Conservation (phyloP, 2,113 vertebrate genomes). For the Panthera tigris region DNA sequence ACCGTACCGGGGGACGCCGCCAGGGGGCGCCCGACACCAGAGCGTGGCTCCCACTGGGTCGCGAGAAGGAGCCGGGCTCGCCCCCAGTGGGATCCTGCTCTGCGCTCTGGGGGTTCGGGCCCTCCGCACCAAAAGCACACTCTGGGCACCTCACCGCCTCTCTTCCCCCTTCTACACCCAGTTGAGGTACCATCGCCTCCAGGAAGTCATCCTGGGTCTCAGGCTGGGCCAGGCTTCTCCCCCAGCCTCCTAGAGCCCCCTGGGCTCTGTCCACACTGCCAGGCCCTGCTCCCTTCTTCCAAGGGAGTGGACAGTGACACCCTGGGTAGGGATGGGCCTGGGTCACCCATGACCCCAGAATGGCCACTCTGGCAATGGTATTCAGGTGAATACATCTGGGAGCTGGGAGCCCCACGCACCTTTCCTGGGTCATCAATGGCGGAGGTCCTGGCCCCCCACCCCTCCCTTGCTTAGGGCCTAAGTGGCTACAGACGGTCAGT, state of each 20-base stretch:
- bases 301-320: background rate
- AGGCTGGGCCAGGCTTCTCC: background rate
- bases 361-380: background rate
- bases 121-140: rapidly evolving
- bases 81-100: rapidly evolving
- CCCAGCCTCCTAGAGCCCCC: background rate
- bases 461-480: background rate
- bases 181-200: background rate
- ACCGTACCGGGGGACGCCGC: background rate
- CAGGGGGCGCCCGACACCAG: conserved; percentile 54
- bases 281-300: background rate
- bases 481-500: background rate
- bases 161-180: background rate
- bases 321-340: background rate
- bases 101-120: rapidly evolving
- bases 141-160: rapidly evolving
- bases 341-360: background rate
- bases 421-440: background rate
- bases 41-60: rapidly evolving
- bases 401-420: background rate
- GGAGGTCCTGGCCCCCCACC: background rate
- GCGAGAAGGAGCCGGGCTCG: rapidly evolving
- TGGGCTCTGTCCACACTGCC: too few species aligned
- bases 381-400: background rate
- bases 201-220: background rate